phyloP scores from a whole-genome alignment of 2,797 vertebrate genomes.

The Sandelia bainsii region DNA sequence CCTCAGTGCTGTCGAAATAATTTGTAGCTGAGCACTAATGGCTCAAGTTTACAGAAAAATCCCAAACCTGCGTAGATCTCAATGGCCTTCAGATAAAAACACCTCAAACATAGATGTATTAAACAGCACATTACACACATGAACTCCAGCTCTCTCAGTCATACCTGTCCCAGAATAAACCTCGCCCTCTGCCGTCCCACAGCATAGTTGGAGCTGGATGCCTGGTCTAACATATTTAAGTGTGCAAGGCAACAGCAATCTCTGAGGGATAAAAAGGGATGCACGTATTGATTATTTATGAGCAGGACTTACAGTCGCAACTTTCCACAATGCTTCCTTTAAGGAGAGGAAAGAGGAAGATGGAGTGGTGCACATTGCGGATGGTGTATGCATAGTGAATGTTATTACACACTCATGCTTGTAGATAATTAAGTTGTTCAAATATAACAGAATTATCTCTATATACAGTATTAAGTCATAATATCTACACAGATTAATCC shows the following conservation, averaged over 20 bases:
- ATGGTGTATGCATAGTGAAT: not conserved
- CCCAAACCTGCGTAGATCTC: not conserved
- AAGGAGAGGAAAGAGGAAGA: slow-evolving; percentile 16
- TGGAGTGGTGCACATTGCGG: slow-evolving; percentile 2
- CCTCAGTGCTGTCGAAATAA: not conserved
- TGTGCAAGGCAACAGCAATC: slow-evolving; percentile 26
- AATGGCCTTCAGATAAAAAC: not conserved
- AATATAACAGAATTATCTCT: slow-evolving; percentile 7
- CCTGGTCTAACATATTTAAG: slow-evolving; percentile 69
- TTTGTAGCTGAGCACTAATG: slow-evolving; percentile 20
- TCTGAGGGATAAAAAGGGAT: slow-evolving; percentile 52
- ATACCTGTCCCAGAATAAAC: slow-evolving; percentile 74
- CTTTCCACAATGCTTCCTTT: slow-evolving; percentile 30
- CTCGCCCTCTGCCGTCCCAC: slow-evolving; percentile 44
- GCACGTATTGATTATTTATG: slow-evolving; percentile 63
- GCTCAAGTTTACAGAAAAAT: slow-evolving; percentile 1
- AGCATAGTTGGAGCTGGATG: slow-evolving; percentile 41
- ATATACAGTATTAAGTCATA: slow-evolving; percentile 14
- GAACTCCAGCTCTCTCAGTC: slow-evolving; percentile 15
- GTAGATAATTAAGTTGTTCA: slow-evolving; percentile 33
- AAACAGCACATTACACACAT: not conserved
- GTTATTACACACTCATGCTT: slow-evolving; percentile 31
- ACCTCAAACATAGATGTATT: not conserved
- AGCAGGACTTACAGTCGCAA: slow-evolving; percentile 31
- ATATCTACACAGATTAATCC: not conserved